Evolutionary conservation across 2,797 vertebrate genomes (phyloP).

Genomic region (Hozukius guyotensis): DNA sequence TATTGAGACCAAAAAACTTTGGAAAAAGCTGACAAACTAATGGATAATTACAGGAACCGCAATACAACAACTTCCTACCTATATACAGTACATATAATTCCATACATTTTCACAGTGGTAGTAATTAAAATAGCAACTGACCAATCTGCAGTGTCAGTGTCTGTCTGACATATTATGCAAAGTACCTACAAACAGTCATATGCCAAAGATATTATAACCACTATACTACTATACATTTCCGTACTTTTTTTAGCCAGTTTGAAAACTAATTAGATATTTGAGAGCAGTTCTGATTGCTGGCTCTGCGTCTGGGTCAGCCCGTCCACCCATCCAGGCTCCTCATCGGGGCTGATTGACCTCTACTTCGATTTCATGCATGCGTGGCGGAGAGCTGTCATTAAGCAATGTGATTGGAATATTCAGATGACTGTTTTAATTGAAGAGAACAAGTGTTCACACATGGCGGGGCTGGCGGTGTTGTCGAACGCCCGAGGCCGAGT

Average conservation of each 20-base stretch:
- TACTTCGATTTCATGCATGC: conserved; percentile 63
- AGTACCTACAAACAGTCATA: not conserved
- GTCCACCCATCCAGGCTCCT: conserved; percentile 19
- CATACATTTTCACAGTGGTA: not conserved
- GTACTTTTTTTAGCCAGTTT: not conserved
- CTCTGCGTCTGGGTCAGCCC: conserved; percentile 27
- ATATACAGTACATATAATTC: not conserved
- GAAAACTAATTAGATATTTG: conserved; percentile 26
- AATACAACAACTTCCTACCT: not conserved
- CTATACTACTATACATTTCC: not conserved
- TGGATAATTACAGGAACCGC: not conserved
- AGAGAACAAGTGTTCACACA: conserved; percentile 81
- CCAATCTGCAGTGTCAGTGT: not conserved
- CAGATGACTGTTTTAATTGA: conserved; percentile 82
- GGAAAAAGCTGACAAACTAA: not conserved
- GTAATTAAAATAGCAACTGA: not conserved
- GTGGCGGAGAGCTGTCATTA: conserved; percentile 68
- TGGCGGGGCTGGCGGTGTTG: conserved; percentile 74
- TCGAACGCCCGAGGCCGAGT: conserved; percentile 73
- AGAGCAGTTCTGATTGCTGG: conserved; percentile 8
- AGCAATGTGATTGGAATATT: conserved; percentile 80
- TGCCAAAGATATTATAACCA: not conserved
- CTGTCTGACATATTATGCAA: not conserved
- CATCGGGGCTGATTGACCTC: conserved; percentile 50
- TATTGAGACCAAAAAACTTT: not conserved